Percentiles rank a stretch among this genome's conserved stretches.
Evolutionary conservation across 2,797 vertebrate species (phyloP).

Genomic region (Artibeus lituratus): DNA sequence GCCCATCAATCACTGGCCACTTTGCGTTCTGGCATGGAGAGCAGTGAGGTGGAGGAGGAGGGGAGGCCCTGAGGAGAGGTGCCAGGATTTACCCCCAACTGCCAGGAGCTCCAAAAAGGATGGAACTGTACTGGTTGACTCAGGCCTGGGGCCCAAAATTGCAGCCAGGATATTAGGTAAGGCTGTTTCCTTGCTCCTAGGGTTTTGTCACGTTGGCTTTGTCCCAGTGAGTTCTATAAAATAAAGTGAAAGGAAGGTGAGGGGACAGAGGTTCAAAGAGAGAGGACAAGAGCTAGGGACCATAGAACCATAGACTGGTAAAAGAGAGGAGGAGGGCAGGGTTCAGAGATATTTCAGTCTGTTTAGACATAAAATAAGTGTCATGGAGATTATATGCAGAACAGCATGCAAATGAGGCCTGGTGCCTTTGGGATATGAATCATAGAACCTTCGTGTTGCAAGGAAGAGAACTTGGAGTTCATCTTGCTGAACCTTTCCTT

Average conservation of each 20-base stretch:
- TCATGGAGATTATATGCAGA: constrained; percentile 33
- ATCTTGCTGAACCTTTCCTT: constrained; percentile 4
- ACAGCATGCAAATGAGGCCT: constrained; percentile 16
- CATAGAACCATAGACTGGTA: background rate
- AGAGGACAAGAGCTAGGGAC: background rate
- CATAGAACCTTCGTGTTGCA: background rate
- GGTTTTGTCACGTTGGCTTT: background rate
- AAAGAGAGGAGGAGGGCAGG: background rate
- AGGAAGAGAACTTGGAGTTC: constrained; percentile 19
- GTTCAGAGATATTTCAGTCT: constrained; percentile 16
- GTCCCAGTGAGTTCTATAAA: background rate
- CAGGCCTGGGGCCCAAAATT: background rate
- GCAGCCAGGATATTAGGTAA: constrained; percentile 38
- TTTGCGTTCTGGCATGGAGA: constrained; percentile 80
- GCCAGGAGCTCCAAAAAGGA: constrained; percentile 50
- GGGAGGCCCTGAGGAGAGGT: constrained; percentile 40
- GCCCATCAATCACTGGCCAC: constrained; percentile 87
- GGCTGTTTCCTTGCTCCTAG: background rate
- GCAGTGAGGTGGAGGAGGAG: constrained; percentile 41
- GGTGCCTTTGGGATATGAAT: constrained; percentile 19
- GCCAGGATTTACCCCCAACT: constrained; percentile 53
- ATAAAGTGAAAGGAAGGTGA: background rate
- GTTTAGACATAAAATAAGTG: constrained; percentile 14
- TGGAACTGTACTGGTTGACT: background rate
- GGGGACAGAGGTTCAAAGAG: background rate